Evolutionary conservation across 2,113 vertebrate species (phyloP).

Genomic region (Nannospalax galili): DNA sequence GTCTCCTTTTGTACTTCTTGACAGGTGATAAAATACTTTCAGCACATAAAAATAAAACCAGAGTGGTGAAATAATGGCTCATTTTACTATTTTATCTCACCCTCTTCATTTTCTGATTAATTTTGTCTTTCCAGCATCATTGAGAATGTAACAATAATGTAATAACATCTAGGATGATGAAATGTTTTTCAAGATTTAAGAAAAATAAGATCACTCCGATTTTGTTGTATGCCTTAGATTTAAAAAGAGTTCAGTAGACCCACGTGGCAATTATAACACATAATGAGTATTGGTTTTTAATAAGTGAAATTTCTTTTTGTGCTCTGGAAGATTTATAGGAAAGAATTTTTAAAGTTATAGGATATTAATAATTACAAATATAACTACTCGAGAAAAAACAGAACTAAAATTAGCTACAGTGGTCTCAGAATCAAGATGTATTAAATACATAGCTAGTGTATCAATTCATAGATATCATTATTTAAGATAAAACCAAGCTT

Average conservation of each 20-base stretch:
- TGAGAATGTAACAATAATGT: background rate
- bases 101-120: slow-evolving; percentile 19
- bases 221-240: background rate
- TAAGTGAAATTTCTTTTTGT: slow-evolving; percentile 16
- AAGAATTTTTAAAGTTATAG: background rate
- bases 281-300: background rate
- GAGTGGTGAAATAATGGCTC: background rate
- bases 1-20: background rate
- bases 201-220: background rate
- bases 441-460: slow-evolving; percentile 21
- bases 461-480: slow-evolving; percentile 1
- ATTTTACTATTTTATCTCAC: background rate
- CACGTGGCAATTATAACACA: slow-evolving; percentile 26
- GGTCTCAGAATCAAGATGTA: background rate
- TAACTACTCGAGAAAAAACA: slow-evolving; percentile 19
- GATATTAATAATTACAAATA: slow-evolving; percentile 35
- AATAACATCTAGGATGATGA: background rate
- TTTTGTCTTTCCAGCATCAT: background rate
- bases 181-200: slow-evolving; percentile 19
- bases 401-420: slow-evolving; percentile 10
- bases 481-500: slow-evolving; percentile 38
- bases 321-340: slow-evolving; percentile 1
- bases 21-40: background rate
- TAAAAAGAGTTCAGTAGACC: background rate
- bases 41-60: slow-evolving; percentile 28